phyloP scores from a whole-genome alignment of 1,140 invertebrate genomes.

The Pantala flavescens region DNA sequence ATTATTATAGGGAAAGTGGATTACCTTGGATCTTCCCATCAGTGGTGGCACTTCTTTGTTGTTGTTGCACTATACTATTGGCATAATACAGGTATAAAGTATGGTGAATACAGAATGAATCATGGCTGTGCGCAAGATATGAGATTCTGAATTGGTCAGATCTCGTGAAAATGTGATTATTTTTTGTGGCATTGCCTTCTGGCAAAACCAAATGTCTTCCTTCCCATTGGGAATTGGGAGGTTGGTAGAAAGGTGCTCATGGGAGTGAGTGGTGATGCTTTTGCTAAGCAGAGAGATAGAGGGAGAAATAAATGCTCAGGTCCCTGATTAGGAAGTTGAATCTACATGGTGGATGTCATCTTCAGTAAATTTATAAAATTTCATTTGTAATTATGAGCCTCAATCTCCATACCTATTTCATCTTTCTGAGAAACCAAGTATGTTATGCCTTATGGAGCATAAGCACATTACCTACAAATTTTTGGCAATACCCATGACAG shows the following conservation, averaged over 20 bases:
- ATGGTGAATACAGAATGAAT: conserved; percentile 72
- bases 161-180: not conserved
- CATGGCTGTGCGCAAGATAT: conserved; percentile 59
- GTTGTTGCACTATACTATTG: conserved; percentile 84
- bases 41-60: conserved; percentile 90
- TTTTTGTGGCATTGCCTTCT: not conserved
- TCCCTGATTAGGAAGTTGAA: not conserved
- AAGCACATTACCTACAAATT: not conserved
- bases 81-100: conserved; percentile 85
- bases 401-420: not conserved
- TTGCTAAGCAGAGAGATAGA: not conserved
- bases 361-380: not conserved
- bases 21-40: conserved; percentile 87
- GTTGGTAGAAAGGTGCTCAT: not conserved
- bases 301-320: not conserved
- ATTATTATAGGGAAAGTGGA: conserved; percentile 62
- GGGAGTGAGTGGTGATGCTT: not conserved
- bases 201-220: not conserved
- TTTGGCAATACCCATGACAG: not conserved
- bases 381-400: not conserved
- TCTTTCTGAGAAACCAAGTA: not conserved
- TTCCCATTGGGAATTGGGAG: not conserved
- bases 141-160: conserved; percentile 23
- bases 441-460: not conserved
- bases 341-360: not conserved